Evolutionary conservation across 1,140 invertebrate genomes (phyloP), one percentile per base, ranked within the genome.

Genomic region (Drosophila mojavensis): DNA sequence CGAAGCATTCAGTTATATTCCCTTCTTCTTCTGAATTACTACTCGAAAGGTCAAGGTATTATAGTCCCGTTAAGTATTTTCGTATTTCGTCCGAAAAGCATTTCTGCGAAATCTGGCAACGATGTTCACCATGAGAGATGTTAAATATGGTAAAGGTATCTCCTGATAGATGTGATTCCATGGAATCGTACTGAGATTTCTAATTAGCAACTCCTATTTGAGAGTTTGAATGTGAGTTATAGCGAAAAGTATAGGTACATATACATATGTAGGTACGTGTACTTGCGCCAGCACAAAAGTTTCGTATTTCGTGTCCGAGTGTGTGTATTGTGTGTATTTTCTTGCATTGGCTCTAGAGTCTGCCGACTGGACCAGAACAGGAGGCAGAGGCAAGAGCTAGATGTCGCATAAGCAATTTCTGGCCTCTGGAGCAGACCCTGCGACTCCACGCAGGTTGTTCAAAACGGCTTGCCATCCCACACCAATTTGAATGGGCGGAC

Each of bases 321-420:
- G 47, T 33, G 60, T 85, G 30, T 61, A 53, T 67, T 15, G 47
- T 33, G 60, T 85, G 30, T 61, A 53, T 67, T 65, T 65, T 48
- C 68, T 71, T 56, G 68, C 63, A 50, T 50, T 55, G 51, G 60
- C 36, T 67, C 53, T 69, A 50, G 70, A 67, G 69, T 84, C 43
- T 47, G 43, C 17, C 65, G 68, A 48, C 63, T 81, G 75, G 62
- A 76, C 66, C 58, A 75, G 83, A 81, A 78, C 81, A 78, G 70
- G 77, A 89, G 79, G 79, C 68, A 68, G 77, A 59, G 69, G 67
- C 71, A 75, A 67, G 67, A 75, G 72, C 79, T 82, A 78, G 81
- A 91, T 78, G 90, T 91, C 90, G 90, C 82, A 91, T 91, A 90
- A 91, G 85, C 79, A 83, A 86, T 90, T 90, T 79, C 81, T 78